phyloP scores from a whole-genome alignment of 1,140 invertebrate genomes.

The Brevipalpus yothersi region DNA sequence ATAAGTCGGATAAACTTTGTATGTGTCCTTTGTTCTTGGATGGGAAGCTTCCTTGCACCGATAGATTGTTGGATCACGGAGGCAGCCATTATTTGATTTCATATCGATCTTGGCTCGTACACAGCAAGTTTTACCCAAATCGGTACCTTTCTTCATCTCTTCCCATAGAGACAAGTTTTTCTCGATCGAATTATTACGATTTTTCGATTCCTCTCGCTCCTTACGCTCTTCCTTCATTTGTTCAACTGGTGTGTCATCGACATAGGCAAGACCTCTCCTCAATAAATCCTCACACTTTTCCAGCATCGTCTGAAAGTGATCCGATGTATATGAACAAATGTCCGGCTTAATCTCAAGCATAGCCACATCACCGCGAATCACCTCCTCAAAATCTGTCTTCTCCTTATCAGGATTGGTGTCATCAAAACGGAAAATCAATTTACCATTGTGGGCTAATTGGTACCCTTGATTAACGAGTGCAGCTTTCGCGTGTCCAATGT shows the following conservation, averaged over 20 bases:
- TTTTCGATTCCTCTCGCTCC: conserved; percentile 55
- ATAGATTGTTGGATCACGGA: conserved; percentile 98
- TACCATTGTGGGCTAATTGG: conserved; percentile 71
- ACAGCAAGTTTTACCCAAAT: conserved; percentile 56
- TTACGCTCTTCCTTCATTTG: conserved; percentile 86
- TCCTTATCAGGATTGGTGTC: conserved; percentile 99
- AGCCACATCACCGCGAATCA: conserved; percentile 81
- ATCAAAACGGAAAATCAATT: conserved; percentile 94
- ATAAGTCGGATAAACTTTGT: conserved; percentile 97
- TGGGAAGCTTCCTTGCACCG: conserved; percentile 89
- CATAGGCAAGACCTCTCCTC: conserved; percentile 68
- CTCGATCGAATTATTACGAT: conserved; percentile 53
- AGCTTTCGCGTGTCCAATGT: conserved; percentile 98
- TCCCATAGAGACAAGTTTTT: conserved; percentile 76
- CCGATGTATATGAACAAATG: conserved; percentile 77
- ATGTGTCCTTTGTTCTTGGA: conserved; percentile 73
- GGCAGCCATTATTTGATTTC: conserved; percentile 78
- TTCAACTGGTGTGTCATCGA: conserved; percentile 84
- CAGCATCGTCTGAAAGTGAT: conserved; percentile 83
- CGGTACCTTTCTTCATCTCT: conserved; percentile 72
- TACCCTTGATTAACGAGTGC: conserved; percentile 95
- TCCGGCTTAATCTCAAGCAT: conserved; percentile 80
- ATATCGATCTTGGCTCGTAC: conserved; percentile 96
- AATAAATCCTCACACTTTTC: conserved; percentile 67
- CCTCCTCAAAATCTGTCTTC: conserved; percentile 85